Percentiles rank a stretch among this genome's conserved stretches.
Conservation (phyloP, 2,797 vertebrate genomes). For the Semotilus atromaculatus region DNA sequence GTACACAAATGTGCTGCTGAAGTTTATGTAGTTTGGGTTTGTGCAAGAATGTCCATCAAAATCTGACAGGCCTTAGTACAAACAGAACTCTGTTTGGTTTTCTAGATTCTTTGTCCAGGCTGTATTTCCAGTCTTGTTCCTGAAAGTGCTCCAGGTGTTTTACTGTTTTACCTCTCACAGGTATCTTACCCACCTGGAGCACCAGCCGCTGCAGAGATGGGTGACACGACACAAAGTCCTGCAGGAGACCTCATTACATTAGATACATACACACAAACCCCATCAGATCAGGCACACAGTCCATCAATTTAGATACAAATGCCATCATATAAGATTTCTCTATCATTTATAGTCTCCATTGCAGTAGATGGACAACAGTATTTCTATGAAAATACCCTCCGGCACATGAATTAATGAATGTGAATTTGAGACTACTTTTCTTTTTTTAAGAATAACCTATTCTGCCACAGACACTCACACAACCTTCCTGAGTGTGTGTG, state of each 20-base stretch:
- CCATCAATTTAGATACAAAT: not conserved
- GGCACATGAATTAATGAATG: not conserved
- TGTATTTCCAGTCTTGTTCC: conserved; percentile 60
- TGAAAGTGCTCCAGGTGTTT: conserved; percentile 47
- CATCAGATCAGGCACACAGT: not conserved
- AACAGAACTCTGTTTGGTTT: not conserved
- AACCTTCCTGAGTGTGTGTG: conserved; percentile 43
- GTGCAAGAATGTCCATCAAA: conserved; percentile 7
- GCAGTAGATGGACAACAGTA: not conserved
- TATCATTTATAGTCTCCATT: not conserved
- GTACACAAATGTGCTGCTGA: not conserved
- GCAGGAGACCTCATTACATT: conserved; percentile 61
- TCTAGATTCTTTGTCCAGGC: not conserved
- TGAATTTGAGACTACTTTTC: not conserved
- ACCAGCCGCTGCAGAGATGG: conserved; percentile 75
- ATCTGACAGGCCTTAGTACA: not conserved
- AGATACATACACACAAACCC: conserved; percentile 46
- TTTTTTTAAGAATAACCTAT: conserved; percentile 37
- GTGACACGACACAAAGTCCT: conserved; percentile 78
- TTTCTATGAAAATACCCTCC: not conserved
- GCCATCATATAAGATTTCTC: not conserved
- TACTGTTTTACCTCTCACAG: conserved; percentile 48
- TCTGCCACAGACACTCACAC: conserved; percentile 47
- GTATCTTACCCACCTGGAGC: conserved; percentile 77
- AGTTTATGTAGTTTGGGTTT: conserved; percentile 6